Percentiles rank a stretch among this genome's conserved stretches.
These are phyloP conservation scores for Marasmarcha lunaedactyla DNA, from an alignment of 2,888 invertebrate species.

Conservation along the genomic window DNA sequence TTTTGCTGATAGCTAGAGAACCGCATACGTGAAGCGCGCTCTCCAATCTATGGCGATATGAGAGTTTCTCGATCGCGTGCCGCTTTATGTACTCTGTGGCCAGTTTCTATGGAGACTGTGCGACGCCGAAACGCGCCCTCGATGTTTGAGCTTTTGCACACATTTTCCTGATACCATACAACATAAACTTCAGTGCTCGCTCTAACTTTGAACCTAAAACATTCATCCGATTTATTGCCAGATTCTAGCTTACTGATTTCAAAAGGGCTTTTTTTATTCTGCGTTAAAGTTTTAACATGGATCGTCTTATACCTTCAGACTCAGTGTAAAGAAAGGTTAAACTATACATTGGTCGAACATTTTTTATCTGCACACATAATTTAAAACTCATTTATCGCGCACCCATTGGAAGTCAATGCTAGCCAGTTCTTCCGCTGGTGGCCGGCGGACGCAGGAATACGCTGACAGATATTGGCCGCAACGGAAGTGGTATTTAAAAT, in stretches of 20 bases:
- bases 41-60: slow-evolving; percentile 54
- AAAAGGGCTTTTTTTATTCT: no score
- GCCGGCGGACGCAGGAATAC: slow-evolving; percentile 59
- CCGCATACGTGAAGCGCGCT: slow-evolving; percentile 64
- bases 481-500: slow-evolving; percentile 61
- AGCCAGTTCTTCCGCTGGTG: slow-evolving; percentile 67
- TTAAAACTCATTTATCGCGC: slow-evolving; percentile 64
- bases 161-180: slow-evolving; percentile 15
- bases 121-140: slow-evolving; percentile 43
- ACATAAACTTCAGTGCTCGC: neutral
- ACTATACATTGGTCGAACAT: slow-evolving; percentile 36
- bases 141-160: slow-evolving; percentile 19
- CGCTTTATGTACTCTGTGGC: slow-evolving; percentile 44
- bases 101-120: slow-evolving; percentile 54
- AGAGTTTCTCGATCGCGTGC: slow-evolving; percentile 31
- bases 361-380: slow-evolving; percentile 66
- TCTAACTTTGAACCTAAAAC: neutral
- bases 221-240: no score
- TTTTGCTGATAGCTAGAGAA: slow-evolving; percentile 41
- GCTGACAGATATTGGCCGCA: slow-evolving; percentile 65
- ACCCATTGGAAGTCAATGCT: slow-evolving; percentile 61
- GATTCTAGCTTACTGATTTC: no score
- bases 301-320: slow-evolving; percentile 36
- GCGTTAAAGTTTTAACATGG: slow-evolving; percentile 17
- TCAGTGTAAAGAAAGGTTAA: slow-evolving; percentile 55